These are phyloP conservation scores for Psittacus erithacus DNA, from an alignment of 2,113 vertebrate genomes.

Conservation along the genomic window DNA sequence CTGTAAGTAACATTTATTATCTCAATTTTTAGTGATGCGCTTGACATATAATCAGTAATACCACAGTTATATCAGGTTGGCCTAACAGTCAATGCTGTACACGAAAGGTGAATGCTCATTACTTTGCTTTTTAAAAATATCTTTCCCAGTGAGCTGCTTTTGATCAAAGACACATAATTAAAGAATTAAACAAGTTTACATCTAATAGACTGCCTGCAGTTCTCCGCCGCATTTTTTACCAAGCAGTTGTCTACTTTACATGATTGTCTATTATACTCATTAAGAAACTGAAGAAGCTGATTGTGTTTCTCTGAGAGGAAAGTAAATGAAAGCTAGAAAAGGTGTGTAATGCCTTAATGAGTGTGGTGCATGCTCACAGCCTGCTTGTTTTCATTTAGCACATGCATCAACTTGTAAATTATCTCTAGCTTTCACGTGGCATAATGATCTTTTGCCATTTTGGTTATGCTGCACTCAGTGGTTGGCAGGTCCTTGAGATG, in stretches of 20 bases:
- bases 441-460: conserved; percentile 60
- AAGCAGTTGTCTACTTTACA: conserved; percentile 71
- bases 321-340: conserved; percentile 57
- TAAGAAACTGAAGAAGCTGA: conserved; percentile 79
- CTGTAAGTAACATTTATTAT: conserved; percentile 43
- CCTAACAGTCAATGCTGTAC: conserved; percentile 3
- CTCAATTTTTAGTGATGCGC: conserved; percentile 14
- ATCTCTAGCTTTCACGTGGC: conserved; percentile 31
- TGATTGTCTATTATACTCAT: conserved; percentile 84
- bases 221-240: conserved; percentile 46
- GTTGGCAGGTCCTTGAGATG: conserved; percentile 12
- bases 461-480: conserved; percentile 17
- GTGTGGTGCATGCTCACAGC: conserved; percentile 69
- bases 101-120: conserved; percentile 49
- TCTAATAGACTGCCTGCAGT: conserved; percentile 66
- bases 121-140: neutral
- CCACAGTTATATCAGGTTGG: neutral
- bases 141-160: conserved; percentile 60
- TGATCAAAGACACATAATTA: conserved; percentile 71
- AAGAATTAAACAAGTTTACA: conserved; percentile 70
- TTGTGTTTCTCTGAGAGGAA: conserved; percentile 73
- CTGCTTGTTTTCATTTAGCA: conserved; percentile 49
- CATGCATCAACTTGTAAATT: conserved; percentile 60
- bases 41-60: conserved; percentile 26
- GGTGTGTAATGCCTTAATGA: conserved; percentile 72